Evolutionary conservation across 2,797 vertebrate species (phyloP), one percentile per base, ranked within the genome.

Genomic region (Falco columbarius): DNA sequence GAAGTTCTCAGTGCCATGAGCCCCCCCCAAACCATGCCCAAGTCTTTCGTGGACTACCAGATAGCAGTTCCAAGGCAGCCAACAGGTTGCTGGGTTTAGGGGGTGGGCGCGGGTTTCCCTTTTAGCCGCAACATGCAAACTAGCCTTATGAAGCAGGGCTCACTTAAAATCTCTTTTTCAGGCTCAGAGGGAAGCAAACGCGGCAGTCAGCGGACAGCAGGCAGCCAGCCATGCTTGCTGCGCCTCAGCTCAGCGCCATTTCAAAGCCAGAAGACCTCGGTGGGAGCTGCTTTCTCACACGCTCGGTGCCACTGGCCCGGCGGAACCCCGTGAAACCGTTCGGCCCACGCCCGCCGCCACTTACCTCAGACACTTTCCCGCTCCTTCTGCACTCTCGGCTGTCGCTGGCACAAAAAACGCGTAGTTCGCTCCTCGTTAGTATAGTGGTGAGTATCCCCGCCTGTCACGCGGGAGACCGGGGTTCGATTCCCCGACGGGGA

Each of bases 371-470:
- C 7, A 0, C 0, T 23, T 49, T 12, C 5, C 21, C 36, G 19
- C 27, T 27, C 5, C 22, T 47, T 6, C 15, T 27, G 3, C 22
- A 3, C 22, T 77, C 3, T 0, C 5, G 10, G 3, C 4, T 0
- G 9, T 7, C 0, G 1, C 9, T 1, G 7, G 3, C 3, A 0
- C 0, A 0, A 0, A 0, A 0, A 0, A 0, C 0, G 0, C 0
- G 0, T 0, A 40, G 38, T 14, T 40, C 13, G 38, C 13, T 40
- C 62, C 62, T 40, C 38, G 38, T 62, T 62, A 62, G 61, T 62
- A 40, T 62, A 62, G 61, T 62, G 61, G 59, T 40, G 18, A 62
- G 38, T 62, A 62, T 62, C 61, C 61, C 61, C 59, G 59, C 54
- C 54, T 55, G 54, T 55, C 84, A 90, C 46, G 71, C 66, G 95